Conservation (phyloP, 53 echinoderm and acorn worm species). For the Holothuria leucospilota region DNA sequence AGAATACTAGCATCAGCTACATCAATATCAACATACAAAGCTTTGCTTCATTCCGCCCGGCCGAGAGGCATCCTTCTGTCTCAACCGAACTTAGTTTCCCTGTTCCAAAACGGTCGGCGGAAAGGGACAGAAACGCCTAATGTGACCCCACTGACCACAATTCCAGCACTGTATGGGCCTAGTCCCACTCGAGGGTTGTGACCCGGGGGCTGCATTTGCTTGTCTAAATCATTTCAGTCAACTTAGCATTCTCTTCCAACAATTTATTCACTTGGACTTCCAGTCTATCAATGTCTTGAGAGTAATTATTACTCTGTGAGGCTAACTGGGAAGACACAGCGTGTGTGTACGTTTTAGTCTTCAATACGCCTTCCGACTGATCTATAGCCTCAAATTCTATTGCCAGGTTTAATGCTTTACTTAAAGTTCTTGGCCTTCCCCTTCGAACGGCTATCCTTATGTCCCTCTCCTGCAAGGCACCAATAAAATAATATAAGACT, state of each 20-base stretch:
- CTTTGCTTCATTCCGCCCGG: not conserved
- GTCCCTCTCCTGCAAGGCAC: not conserved
- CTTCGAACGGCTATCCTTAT: not conserved
- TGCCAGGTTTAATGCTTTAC: too few relatives aligned
- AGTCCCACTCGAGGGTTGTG: too few relatives aligned
- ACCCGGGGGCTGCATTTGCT: too few relatives aligned
- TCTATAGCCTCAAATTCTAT: too few relatives aligned
- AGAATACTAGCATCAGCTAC: slow-evolving; percentile 14
- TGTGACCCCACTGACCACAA: slow-evolving; percentile 23
- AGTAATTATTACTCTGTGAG: not conserved
- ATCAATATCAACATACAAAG: slow-evolving; percentile 8
- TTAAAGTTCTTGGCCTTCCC: not conserved
- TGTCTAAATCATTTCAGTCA: too few relatives aligned
- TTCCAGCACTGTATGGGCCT: slow-evolving; percentile 9
- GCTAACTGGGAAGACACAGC: not conserved
- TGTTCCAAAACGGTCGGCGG: not conserved
- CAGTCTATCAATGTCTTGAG: not conserved
- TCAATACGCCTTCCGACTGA: too few relatives aligned
- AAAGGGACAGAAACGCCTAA: not conserved
- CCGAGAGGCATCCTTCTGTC: not conserved
- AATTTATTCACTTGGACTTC: slow-evolving; percentile 16
- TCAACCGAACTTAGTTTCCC: slow-evolving; percentile 31
- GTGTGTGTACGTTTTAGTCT: not conserved
- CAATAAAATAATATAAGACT: slow-evolving; percentile 21
- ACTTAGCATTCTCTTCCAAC: not conserved